These are phyloP conservation scores for Apodemia mormo DNA, from an alignment of 2,888 invertebrate genomes.

Conservation along the genomic window DNA sequence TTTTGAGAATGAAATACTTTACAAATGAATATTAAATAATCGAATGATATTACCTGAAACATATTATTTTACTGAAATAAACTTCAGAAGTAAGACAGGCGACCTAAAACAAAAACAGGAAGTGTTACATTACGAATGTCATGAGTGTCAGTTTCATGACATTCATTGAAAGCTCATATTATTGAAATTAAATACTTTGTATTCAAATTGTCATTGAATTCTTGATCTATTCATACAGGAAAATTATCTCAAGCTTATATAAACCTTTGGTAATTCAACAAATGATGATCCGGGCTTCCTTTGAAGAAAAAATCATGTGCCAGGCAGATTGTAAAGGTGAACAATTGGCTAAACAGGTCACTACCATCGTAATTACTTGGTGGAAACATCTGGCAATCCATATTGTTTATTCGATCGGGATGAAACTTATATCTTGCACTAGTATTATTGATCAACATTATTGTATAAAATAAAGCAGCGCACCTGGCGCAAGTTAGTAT, in stretches of 20 bases:
- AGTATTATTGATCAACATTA: too few relatives aligned
- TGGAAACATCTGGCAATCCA: too few relatives aligned
- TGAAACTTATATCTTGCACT: too few relatives aligned
- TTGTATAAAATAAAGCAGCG: too few relatives aligned
- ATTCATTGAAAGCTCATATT: constrained; percentile 25
- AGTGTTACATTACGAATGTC: constrained; percentile 33
- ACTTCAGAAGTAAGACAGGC: constrained; percentile 13
- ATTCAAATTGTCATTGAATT: constrained; percentile 31
- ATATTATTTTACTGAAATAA: constrained; percentile 8
- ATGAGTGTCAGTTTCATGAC: constrained; percentile 32
- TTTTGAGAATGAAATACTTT: background rate
- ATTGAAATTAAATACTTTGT: constrained; percentile 29
- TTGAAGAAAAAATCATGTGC: too few relatives aligned
- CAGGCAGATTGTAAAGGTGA: too few relatives aligned
- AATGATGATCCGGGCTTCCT: too few relatives aligned
- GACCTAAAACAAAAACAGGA: constrained; percentile 30
- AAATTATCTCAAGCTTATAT: background rate
- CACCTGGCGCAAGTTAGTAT: too few relatives aligned
- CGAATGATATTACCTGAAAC: background rate
- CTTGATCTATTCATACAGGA: background rate
- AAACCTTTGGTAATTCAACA: background rate
- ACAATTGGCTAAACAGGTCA: too few relatives aligned
- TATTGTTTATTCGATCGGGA: too few relatives aligned
- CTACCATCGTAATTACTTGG: too few relatives aligned
- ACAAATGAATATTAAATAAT: background rate